Conservation (phyloP, 2,888 invertebrate species). For the Urechis unicinctus region DNA sequence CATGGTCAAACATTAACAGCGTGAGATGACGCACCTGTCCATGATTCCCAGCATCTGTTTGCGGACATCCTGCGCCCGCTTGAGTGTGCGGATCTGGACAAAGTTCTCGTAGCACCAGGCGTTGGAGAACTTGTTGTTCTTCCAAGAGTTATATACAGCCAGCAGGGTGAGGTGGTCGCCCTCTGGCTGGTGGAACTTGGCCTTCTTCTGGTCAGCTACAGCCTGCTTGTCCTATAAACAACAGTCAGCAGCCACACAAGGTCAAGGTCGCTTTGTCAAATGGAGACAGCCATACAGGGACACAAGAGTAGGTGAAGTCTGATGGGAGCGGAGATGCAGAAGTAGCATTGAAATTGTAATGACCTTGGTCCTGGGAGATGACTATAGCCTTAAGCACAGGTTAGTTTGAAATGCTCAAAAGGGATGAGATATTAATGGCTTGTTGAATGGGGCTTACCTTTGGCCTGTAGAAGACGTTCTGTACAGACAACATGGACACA, state of each 20-base stretch:
- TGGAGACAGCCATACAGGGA: too few species aligned
- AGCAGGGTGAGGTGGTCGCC: conserved; percentile 95
- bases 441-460: too few species aligned
- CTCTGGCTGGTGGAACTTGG: conserved; percentile 97
- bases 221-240: conserved; percentile 57
- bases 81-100: conserved; percentile 91
- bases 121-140: conserved; percentile 96
- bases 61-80: conserved; percentile 94
- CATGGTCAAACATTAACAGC: too few species aligned
- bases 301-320: too few species aligned
- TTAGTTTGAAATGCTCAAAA: too few species aligned
- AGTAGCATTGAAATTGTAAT: too few species aligned
- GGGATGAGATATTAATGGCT: too few species aligned
- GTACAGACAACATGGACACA: conserved; percentile 97
- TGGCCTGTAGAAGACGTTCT: conserved; percentile 89
- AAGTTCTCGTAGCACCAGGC: conserved; percentile 99
- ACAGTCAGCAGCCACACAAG: too few species aligned
- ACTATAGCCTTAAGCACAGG: background rate
- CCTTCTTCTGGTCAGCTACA: conserved; percentile 96
- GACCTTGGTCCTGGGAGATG: background rate
- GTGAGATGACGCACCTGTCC: conserved; percentile 82
- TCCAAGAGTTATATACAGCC: conserved; percentile 99
- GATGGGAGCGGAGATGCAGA: too few species aligned
- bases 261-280: too few species aligned
- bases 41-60: conserved; percentile 96